These are phyloP conservation scores for Ictidomys tridecemlineatus DNA, from an alignment of 2,113 vertebrate species.

Conservation along the genomic window DNA sequence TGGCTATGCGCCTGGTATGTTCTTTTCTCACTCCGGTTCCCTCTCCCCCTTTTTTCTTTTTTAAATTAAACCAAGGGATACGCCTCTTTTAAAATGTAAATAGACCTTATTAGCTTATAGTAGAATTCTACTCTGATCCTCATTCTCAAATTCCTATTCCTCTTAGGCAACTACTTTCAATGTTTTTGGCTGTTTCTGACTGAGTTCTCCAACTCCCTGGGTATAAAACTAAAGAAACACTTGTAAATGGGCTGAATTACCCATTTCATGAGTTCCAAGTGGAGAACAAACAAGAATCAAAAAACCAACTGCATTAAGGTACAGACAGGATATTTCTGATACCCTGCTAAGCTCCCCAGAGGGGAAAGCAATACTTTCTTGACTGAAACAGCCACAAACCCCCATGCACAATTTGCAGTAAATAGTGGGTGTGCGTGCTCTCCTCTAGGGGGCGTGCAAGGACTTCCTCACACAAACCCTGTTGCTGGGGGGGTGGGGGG, in stretches of 20 bases:
- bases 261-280: conserved; percentile 13
- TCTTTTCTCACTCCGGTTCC: no score
- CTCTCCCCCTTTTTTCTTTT: not conserved
- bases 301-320: not conserved
- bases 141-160: not conserved
- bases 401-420: not conserved
- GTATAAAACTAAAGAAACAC: conserved; percentile 23
- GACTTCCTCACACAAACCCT: conserved; percentile 30
- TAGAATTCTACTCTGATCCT: not conserved
- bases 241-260: not conserved
- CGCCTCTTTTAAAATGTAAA: not conserved
- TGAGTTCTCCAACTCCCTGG: not conserved
- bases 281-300: conserved; percentile 7
- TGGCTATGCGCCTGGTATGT: not conserved
- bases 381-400: not conserved
- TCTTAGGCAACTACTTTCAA: not conserved
- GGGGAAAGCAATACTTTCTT: conserved; percentile 2
- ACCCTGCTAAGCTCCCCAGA: not conserved
- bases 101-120: not conserved
- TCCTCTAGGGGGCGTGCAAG: conserved; percentile 70
- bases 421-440: not conserved
- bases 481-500: no score
- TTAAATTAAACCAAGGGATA: not conserved
- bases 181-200: not conserved
- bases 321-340: not conserved